A percentile compares a stretch with the other conserved stretches of the same genome.
These are phyloP conservation scores for Ivindomyrus marchei DNA, from an alignment of 2,113 vertebrate species.

Conservation along the genomic window DNA sequence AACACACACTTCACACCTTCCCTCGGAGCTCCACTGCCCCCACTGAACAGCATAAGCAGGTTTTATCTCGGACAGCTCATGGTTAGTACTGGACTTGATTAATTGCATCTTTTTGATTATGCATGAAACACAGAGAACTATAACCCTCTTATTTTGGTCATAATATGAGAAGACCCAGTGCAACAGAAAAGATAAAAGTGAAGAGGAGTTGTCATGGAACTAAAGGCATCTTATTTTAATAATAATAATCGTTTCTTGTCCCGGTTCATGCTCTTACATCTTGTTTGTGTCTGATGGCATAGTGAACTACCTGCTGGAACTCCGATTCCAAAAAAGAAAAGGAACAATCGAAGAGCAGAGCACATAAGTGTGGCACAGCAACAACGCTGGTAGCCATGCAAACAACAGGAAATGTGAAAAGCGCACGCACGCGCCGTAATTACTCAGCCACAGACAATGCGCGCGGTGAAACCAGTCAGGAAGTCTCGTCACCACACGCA, in stretches of 20 bases:
- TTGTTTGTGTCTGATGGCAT: background rate
- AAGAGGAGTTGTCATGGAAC: background rate
- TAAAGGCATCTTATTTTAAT: background rate
- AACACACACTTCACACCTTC: background rate
- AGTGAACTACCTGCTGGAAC: background rate
- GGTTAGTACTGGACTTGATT: background rate
- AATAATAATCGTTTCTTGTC: background rate
- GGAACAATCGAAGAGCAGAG: background rate
- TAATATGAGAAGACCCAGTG: background rate
- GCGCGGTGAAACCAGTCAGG: background rate
- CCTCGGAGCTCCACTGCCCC: background rate
- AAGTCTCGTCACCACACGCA: background rate
- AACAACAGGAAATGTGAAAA: background rate
- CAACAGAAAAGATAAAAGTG: background rate
- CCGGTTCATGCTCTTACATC: background rate
- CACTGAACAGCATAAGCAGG: background rate
- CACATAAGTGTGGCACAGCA: constrained; percentile 6
- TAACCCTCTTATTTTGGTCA: background rate
- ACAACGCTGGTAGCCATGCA: background rate
- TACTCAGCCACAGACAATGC: constrained; percentile 28
- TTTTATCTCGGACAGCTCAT: background rate
- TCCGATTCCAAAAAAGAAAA: background rate
- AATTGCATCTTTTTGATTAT: background rate
- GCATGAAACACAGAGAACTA: background rate
- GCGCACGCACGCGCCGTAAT: background rate